Percentiles rank a stretch among this genome's conserved stretches.
Conservation (phyloP, 1,140 invertebrate species). For the Aphaenogaster ashmeadi region DNA sequence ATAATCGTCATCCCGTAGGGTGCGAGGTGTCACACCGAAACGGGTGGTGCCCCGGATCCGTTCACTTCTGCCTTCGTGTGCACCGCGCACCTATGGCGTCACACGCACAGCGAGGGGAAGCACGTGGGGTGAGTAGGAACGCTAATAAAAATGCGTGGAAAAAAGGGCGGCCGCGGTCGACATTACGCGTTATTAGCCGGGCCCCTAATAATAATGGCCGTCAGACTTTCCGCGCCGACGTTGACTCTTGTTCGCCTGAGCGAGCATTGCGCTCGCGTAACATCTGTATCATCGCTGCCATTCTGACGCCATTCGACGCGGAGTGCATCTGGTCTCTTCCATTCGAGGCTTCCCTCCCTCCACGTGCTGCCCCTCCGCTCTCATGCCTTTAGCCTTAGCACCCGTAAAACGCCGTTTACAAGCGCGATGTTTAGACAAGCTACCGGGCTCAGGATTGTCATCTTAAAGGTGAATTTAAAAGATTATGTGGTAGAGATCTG, state of each 20-base stretch:
- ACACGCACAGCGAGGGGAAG: slow-evolving; percentile 11
- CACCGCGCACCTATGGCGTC: slow-evolving; percentile 75
- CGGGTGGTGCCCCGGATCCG: slow-evolving; percentile 74
- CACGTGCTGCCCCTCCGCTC: neutral
- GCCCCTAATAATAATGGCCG: slow-evolving; percentile 79
- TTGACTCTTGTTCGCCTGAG: slow-evolving; percentile 70
- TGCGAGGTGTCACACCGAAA: slow-evolving; percentile 84
- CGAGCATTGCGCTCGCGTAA: slow-evolving; percentile 76
- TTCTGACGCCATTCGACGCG: slow-evolving; percentile 77
- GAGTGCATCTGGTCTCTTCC: slow-evolving; percentile 80
- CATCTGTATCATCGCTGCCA: slow-evolving; percentile 84
- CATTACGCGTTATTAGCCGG: slow-evolving; percentile 85
- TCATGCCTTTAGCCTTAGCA: neutral
- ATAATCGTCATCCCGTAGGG: slow-evolving; percentile 81
- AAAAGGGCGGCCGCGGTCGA: slow-evolving; percentile 66
- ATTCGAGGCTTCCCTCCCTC: slow-evolving; percentile 34
- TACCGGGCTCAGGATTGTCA: neutral
- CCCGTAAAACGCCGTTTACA: slow-evolving; percentile 27
- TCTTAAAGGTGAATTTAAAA: neutral
- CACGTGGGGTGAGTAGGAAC: neutral
- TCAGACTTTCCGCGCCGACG: slow-evolving; percentile 58
- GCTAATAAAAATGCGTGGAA: slow-evolving; percentile 62
- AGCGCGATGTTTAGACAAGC: slow-evolving; percentile 5
- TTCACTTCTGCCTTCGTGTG: slow-evolving; percentile 38
- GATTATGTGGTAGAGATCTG: neutral